Evolutionary conservation across 1,140 invertebrate species (phyloP).

Genomic region (Papilio dardanus): DNA sequence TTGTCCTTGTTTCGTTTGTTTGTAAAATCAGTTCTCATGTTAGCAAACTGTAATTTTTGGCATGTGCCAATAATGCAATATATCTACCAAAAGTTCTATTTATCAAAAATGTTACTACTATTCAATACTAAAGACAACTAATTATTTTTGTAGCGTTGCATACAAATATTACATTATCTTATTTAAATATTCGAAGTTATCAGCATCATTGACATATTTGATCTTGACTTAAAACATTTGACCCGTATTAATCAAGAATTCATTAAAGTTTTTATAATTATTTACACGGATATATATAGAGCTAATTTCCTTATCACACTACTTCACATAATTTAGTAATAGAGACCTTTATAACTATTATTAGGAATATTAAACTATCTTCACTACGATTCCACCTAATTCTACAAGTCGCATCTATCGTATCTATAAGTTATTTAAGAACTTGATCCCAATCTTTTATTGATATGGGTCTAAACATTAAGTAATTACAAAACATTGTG

Average conservation of each 20-base stretch:
- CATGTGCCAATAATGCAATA: neutral
- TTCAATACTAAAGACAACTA: neutral
- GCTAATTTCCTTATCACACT: neutral
- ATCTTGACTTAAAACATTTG: constrained; percentile 21
- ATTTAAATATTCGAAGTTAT: neutral
- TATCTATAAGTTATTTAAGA: neutral
- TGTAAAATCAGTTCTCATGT: neutral
- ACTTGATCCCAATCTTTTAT: neutral
- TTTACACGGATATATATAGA: neutral
- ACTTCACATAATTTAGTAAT: neutral
- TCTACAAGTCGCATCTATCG: too few species aligned
- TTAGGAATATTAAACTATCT: too few species aligned
- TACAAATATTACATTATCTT: neutral
- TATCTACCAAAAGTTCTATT: too few species aligned
- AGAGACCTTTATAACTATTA: too few species aligned
- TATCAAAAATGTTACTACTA: neutral
- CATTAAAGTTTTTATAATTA: constrained; percentile 7
- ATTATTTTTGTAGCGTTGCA: neutral
- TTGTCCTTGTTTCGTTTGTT: neutral
- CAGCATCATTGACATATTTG: neutral
- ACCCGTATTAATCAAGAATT: constrained; percentile 15
- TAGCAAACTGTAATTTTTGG: neutral
- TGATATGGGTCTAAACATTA: neutral
- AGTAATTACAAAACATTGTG: too few species aligned
- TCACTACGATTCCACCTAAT: too few species aligned